Evolutionary conservation across 2,888 invertebrate genomes (phyloP).

Genomic region (Chesias legatella): DNA sequence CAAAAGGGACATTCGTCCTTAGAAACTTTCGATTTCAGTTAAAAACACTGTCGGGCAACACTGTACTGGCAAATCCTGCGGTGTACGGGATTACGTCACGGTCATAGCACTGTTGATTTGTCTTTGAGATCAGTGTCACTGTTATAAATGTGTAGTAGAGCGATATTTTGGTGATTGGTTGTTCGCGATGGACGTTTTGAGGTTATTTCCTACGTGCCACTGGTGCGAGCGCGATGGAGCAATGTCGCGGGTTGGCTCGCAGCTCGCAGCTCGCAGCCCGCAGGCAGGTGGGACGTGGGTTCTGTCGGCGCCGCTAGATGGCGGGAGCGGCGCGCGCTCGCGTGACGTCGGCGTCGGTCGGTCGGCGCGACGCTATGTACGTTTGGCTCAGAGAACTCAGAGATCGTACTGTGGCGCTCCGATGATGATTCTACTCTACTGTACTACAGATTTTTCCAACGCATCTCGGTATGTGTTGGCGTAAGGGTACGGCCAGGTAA

Average conservation of each 20-base stretch:
- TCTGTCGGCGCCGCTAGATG: conserved; percentile 57
- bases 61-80: conserved; percentile 44
- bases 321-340: conserved; percentile 44
- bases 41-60: conserved; percentile 60
- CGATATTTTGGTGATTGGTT: conserved; percentile 66
- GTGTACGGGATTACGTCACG: conserved; percentile 46
- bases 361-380: no score
- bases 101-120: conserved; percentile 45
- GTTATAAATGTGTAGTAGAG: conserved; percentile 48
- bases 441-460: conserved; percentile 77
- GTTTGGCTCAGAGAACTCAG: conserved; percentile 72
- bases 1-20: conserved; percentile 72
- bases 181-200: conserved; percentile 65
- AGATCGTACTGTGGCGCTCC: conserved; percentile 74
- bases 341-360: conserved; percentile 64
- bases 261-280: no score
- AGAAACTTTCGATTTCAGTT: conserved; percentile 69
- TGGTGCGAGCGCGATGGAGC: conserved; percentile 75
- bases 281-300: conserved; percentile 54
- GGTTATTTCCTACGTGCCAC: conserved; percentile 77
- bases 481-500: conserved; percentile 59
- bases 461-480: conserved; percentile 62
- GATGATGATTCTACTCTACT: conserved; percentile 74
- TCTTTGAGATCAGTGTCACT: conserved; percentile 51
- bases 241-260: conserved; percentile 53